phyloP scores from a whole-genome alignment of 2,888 invertebrate genomes.

The Coenonympha glycerion region DNA sequence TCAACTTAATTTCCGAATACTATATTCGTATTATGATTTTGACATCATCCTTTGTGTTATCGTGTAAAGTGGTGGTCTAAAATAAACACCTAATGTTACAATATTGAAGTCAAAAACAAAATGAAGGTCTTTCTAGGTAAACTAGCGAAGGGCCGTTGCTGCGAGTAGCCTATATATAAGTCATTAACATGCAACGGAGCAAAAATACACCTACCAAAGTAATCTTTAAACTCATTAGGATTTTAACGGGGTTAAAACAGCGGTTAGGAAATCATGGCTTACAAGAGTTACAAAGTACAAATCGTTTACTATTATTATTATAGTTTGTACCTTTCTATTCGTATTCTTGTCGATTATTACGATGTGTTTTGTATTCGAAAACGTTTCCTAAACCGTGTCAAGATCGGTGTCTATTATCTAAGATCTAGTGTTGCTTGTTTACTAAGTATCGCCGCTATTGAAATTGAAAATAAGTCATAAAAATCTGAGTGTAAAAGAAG shows the following conservation, averaged over 20 bases:
- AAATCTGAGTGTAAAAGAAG: conserved; percentile 33
- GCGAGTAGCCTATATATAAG: too few species aligned
- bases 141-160: too few species aligned
- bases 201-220: background rate
- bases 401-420: conserved; percentile 63
- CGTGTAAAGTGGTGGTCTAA: too few species aligned
- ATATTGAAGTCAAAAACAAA: too few species aligned
- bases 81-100: too few species aligned
- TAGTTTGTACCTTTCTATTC: conserved; percentile 47
- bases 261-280: conserved; percentile 35
- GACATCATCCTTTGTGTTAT: too few species aligned
- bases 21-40: too few species aligned
- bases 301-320: conserved; percentile 33
- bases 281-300: too few species aligned
- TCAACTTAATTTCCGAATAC: too few species aligned
- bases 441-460: conserved; percentile 36
- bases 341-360: conserved; percentile 51
- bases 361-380: conserved; percentile 57
- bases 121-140: too few species aligned
- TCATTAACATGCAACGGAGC: background rate
- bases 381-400: conserved; percentile 64
- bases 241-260: conserved; percentile 1
- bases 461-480: conserved; percentile 43
- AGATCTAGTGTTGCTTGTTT: conserved; percentile 43
- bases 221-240: conserved; percentile 4